Conservation (phyloP, 2,113 vertebrate genomes). For the Lagenorhynchus albirostris region DNA sequence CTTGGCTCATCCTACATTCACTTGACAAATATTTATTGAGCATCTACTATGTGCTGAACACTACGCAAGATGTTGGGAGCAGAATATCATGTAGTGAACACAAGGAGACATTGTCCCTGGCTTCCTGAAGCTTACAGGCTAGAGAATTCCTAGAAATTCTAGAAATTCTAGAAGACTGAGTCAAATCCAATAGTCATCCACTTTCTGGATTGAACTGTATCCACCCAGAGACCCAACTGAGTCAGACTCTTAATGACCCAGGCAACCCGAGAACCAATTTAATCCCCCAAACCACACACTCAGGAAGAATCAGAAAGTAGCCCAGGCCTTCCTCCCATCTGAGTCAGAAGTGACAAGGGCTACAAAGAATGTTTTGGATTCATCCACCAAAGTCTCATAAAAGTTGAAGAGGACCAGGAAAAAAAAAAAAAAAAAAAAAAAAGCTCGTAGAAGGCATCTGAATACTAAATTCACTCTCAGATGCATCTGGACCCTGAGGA, state of each 20-base stretch:
- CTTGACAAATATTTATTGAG: neutral
- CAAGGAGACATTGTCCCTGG: neutral
- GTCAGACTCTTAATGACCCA: neutral
- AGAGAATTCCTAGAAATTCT: neutral
- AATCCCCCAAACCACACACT: neutral
- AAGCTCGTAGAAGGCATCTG: neutral
- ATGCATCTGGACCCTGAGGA: neutral
- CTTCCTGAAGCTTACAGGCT: neutral
- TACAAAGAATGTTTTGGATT: neutral
- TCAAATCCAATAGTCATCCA: neutral
- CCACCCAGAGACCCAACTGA: neutral
- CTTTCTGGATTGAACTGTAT: neutral
- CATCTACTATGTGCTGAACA: neutral
- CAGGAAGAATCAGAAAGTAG: neutral
- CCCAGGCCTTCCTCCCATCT: neutral
- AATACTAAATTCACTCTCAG: neutral
- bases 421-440: neutral
- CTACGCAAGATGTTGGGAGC: neutral
- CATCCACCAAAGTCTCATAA: neutral
- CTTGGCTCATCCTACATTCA: neutral
- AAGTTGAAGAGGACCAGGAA: neutral
- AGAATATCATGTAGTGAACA: neutral
- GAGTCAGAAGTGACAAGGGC: neutral
- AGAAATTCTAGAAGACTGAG: neutral
- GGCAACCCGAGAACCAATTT: neutral